A percentile compares a stretch with the other conserved stretches of the same genome.
Conservation (phyloP, 2,113 vertebrate genomes). For the Ancistrus triradiatus region DNA sequence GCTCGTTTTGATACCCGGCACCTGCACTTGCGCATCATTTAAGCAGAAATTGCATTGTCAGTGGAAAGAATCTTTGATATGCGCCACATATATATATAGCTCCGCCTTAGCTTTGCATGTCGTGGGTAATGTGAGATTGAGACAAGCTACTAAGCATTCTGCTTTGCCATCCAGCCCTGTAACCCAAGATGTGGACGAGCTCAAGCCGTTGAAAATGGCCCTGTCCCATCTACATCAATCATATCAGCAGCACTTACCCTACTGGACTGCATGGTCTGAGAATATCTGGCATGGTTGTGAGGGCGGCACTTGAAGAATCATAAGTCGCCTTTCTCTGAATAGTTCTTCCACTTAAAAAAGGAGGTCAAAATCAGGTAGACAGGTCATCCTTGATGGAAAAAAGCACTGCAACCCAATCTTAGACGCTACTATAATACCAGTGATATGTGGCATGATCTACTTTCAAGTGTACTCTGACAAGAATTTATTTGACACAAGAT, state of each 20-base stretch:
- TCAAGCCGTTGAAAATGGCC: constrained; percentile 34
- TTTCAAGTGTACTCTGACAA: constrained; percentile 4
- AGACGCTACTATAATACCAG: constrained; percentile 2
- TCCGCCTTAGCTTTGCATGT: constrained; percentile 49
- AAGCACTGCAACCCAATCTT: constrained; percentile 3
- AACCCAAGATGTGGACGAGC: constrained; percentile 43
- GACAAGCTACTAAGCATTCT: constrained; percentile 37
- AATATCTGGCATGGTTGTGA: constrained; percentile 32
- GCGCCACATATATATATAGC: constrained; percentile 52
- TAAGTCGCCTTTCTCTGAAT: constrained; percentile 42
- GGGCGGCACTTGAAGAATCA: constrained; percentile 7
- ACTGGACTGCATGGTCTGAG: background rate
- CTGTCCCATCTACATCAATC: constrained; percentile 46
- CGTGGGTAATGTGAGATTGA: constrained; percentile 41
- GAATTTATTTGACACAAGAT: constrained; percentile 13
- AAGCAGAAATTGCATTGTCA: constrained; percentile 44
- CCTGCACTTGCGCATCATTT: constrained; percentile 4
- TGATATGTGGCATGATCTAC: background rate
- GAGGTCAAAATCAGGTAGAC: background rate
- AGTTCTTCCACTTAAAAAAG: constrained; percentile 22
- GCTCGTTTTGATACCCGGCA: constrained; percentile 18
- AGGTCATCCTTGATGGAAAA: constrained; percentile 14
- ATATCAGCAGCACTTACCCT: constrained; percentile 44
- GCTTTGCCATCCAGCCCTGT: constrained; percentile 28
- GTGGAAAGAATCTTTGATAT: constrained; percentile 50